Conservation (phyloP, 2,113 vertebrate genomes). For the Corythoichthys haematopterus region DNA sequence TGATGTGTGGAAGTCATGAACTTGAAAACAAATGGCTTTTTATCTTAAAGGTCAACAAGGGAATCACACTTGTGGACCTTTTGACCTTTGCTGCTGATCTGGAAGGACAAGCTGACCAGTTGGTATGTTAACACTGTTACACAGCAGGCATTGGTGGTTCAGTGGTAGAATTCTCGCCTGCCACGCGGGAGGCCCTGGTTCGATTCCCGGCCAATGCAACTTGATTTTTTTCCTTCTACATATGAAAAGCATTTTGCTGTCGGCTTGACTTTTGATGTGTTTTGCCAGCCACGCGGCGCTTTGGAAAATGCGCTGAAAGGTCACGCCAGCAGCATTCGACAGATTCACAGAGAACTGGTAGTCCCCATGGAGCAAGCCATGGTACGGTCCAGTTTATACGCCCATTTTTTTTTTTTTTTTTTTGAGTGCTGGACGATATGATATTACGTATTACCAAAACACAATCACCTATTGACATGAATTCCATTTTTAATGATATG, state of each 20-base stretch:
- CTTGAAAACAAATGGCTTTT: background rate
- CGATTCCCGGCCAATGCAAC: conserved; percentile 68
- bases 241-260: background rate
- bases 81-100: conserved; percentile 78
- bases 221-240: background rate
- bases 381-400: conserved; percentile 68
- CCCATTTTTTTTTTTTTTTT: background rate
- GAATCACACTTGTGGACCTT: conserved; percentile 79
- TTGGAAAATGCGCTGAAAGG: conserved; percentile 81
- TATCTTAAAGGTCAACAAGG: conserved; percentile 78
- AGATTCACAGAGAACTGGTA: conserved; percentile 79
- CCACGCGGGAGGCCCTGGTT: conserved; percentile 67
- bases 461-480: no score
- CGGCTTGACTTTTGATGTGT: background rate
- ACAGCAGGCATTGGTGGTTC: conserved; percentile 13
- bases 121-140: conserved; percentile 69
- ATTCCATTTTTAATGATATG: no score
- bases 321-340: conserved; percentile 76
- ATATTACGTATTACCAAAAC: no score
- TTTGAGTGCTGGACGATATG: no score
- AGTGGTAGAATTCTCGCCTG: conserved; percentile 67
- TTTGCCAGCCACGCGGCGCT: conserved; percentile 77
- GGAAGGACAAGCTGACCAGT: conserved; percentile 75
- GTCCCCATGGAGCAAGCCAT: conserved; percentile 81
- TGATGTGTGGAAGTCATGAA: background rate